Conservation (phyloP, 2,797 vertebrate species). For the Cuculus canorus region DNA sequence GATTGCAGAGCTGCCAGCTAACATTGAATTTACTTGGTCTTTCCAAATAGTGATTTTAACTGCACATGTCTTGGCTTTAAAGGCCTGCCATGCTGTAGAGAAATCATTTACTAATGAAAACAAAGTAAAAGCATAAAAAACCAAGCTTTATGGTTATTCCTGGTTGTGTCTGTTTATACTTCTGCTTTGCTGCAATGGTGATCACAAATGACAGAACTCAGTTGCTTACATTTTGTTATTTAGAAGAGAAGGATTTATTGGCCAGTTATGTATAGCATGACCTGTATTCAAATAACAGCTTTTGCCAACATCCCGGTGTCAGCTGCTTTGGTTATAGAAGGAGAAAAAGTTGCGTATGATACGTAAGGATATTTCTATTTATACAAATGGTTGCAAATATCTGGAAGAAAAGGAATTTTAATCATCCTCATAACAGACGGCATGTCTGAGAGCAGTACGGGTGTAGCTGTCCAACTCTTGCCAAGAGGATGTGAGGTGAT, state of each 20-base stretch:
- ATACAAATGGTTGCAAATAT: neutral
- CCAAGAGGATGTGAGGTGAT: neutral
- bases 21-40: neutral
- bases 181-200: neutral
- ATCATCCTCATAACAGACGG: rapidly evolving
- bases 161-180: neutral
- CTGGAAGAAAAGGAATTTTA: neutral
- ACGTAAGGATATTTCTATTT: neutral
- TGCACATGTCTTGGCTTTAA: neutral
- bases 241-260: neutral
- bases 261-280: neutral
- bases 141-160: neutral
- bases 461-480: rapidly evolving
- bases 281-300: neutral
- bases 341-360: neutral
- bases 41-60: neutral
- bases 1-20: neutral
- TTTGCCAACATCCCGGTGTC: neutral
- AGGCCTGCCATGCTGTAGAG: neutral
- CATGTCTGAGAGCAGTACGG: neutral
- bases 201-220: neutral
- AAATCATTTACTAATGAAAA: neutral
- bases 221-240: neutral
- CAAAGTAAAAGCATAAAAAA: neutral
- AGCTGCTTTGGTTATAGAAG: neutral